A percentile compares a stretch with the other conserved stretches of the same genome.
phyloP scores from a whole-genome alignment of 2,113 vertebrate genomes.

The Cyrtonyx montezumae region DNA sequence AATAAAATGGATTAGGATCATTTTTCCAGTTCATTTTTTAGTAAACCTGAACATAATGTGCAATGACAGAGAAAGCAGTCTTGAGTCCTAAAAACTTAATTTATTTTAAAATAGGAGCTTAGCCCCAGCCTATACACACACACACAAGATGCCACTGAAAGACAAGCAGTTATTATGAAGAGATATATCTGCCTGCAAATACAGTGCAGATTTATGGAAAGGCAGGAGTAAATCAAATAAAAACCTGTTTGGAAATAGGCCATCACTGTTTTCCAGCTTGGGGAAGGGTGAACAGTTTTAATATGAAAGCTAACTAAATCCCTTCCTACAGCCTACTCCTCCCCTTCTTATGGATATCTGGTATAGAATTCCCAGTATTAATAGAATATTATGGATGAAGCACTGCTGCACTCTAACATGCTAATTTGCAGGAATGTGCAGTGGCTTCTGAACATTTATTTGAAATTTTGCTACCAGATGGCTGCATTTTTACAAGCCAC shows the following conservation, averaged over 20 bases:
- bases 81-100: background rate
- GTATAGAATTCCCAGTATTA: background rate
- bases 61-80: background rate
- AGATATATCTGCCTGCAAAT: background rate
- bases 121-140: background rate
- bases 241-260: background rate
- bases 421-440: background rate
- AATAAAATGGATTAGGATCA: too few relatives aligned
- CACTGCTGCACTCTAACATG: background rate
- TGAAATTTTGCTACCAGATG: slow-evolving; percentile 32
- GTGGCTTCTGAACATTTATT: background rate
- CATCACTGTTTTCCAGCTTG: background rate
- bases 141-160: background rate
- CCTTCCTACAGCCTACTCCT: background rate
- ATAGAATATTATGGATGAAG: background rate
- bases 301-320: background rate
- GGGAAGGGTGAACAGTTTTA: background rate
- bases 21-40: background rate
- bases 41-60: background rate
- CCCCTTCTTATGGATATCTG: background rate
- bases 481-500: slow-evolving; percentile 30
- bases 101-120: background rate
- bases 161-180: background rate
- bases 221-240: background rate
- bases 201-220: background rate